Conservation (phyloP, 2,113 vertebrate species). For the Mormoops blainvillei region DNA sequence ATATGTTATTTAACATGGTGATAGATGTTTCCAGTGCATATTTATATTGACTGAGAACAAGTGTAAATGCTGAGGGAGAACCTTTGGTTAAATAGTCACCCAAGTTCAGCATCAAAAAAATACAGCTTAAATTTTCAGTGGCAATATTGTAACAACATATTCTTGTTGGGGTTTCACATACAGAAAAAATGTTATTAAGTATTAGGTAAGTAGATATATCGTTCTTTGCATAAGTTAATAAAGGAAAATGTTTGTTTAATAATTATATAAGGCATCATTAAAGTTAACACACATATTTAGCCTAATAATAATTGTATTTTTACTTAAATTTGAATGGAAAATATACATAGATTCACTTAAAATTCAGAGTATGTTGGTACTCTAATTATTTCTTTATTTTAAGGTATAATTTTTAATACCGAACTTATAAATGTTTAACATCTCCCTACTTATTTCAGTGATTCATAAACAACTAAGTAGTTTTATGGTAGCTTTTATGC, state of each 20-base stretch:
- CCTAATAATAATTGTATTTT: constrained; percentile 53
- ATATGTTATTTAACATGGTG: background rate
- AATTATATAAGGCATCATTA: constrained; percentile 60
- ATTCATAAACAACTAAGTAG: background rate
- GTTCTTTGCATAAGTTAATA: constrained; percentile 46
- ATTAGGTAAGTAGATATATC: constrained; percentile 35
- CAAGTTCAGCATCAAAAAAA: background rate
- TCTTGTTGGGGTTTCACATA: background rate
- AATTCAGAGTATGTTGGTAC: background rate
- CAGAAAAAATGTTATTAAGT: constrained; percentile 32
- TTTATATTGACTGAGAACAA: constrained; percentile 28
- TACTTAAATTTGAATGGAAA: constrained; percentile 36
- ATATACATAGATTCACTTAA: background rate
- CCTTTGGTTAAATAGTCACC: background rate
- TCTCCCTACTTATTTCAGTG: background rate
- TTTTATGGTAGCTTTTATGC: background rate
- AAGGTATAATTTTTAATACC: background rate
- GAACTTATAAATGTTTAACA: background rate
- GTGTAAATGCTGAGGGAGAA: background rate
- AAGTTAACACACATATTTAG: constrained; percentile 41
- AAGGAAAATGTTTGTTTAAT: constrained; percentile 62
- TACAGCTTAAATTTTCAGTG: background rate
- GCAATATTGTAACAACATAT: constrained; percentile 7
- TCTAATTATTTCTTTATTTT: background rate
- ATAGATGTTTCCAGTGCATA: background rate